These are phyloP conservation scores for Orientallactaga bullata DNA, from an alignment of 2,113 vertebrate species.

Conservation along the genomic window DNA sequence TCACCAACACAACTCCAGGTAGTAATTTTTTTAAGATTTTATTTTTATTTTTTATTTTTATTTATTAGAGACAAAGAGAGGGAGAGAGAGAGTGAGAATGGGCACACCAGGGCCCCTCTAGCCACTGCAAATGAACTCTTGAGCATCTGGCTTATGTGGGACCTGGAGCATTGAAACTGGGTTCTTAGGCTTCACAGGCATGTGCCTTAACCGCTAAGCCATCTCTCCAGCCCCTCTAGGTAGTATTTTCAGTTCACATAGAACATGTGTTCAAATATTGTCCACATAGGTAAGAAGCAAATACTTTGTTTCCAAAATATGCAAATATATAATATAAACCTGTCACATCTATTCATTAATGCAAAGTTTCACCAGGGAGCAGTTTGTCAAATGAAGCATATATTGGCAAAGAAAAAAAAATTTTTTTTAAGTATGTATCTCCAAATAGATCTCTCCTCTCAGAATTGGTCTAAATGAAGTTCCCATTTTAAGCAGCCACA, in stretches of 20 bases:
- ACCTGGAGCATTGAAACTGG: too few species aligned
- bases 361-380: neutral
- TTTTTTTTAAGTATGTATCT: neutral
- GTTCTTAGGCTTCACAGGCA: too few species aligned
- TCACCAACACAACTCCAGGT: too few species aligned
- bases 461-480: slow-evolving; percentile 23
- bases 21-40: too few species aligned
- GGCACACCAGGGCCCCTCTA: too few species aligned
- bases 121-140: too few species aligned
- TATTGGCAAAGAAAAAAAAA: neutral
- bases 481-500: slow-evolving; percentile 21
- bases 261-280: slow-evolving; percentile 62
- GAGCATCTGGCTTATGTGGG: too few species aligned
- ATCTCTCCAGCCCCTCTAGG: too few species aligned
- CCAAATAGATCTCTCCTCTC: neutral
- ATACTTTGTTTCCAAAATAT: slow-evolving; percentile 4
- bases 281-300: slow-evolving; percentile 16
- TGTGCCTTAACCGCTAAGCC: too few species aligned
- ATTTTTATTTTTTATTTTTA: too few species aligned
- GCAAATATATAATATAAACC: slow-evolving; percentile 43
- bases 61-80: too few species aligned
- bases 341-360: slow-evolving; percentile 19
- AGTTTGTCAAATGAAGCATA: slow-evolving; percentile 6
- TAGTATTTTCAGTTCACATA: slow-evolving; percentile 20
- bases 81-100: too few species aligned